Evolutionary conservation across 64 coral and sea anemone species (phyloP), one percentile per base, ranked within the genome.

Genomic region (Montipora sp.): DNA sequence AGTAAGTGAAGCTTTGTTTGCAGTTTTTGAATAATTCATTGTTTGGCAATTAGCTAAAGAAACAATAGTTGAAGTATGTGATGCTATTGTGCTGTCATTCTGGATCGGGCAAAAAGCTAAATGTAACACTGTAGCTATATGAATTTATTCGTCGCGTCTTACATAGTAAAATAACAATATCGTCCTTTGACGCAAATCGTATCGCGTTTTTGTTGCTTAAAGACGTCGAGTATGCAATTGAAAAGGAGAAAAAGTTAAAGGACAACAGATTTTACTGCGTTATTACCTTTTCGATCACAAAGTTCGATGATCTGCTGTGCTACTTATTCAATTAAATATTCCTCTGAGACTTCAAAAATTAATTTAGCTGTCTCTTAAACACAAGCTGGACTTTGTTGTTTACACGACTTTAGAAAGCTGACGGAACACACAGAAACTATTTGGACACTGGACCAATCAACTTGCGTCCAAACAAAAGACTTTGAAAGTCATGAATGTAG

Each of bases 121-220:
- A 85, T 85, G 82, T 49, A 85, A 85, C 82, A 85, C 65, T 85
- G 82, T 85, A 72, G 44, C 82, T 50, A 71, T 45, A n/a, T 72
- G 16, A 85, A 8, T 22, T 49, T 14, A 45, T 19, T 4, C 36
- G 45, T 8, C 61, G 61, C 47, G 24, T 11, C 51, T 13, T 24
- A 9, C 23, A 81, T 23, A 81, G 43, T 61, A 19, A 66, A 14
- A 46, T 10, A 66, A 27, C 18, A 10, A 19, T 11, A 18, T 10
- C 18, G 60, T 3, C 10, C 22, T 85, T 47, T 45, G 1, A 45
- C 44, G 80, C 43, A 68, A 9, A 50, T 47, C 47, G 18, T 19
- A 7, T 46, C 63, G 13, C 4, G 18, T 47, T 50, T 8, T 48
- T 23, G 65, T 85, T 51, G 7, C 44, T 13, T 13, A 47, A 44